Base-by-base conservation (phyloP, 2,113 vertebrate species). In the Urocynchramus pylzowi region DNA sequence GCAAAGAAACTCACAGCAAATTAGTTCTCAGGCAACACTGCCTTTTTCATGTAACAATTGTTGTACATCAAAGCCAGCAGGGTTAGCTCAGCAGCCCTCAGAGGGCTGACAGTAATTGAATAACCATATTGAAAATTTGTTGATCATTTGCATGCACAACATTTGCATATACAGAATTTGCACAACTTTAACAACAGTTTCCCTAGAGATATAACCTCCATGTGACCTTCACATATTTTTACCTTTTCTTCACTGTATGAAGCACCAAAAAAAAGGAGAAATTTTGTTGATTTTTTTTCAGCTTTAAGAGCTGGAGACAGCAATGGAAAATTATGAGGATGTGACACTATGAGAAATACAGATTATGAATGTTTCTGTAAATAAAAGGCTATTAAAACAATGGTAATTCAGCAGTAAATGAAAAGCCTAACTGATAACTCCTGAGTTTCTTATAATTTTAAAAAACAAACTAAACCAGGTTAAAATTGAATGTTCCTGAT, bases 91-190 rank as follows among this genome's bases (percentile, higher is more conserved):
- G 69, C 68, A 49, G 31, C 42, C 56, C 64, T 90, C 71, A 60
- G 74, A 44, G n/a, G 10, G 12, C 81, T 84, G 60, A 44, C 30
- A 57, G 9, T 26, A 24, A 57, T 23, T 57, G 74, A 69, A 54
- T 22, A 80, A 83, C 16, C 21, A 22, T 54, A 61, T 23, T 69
- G 93, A 89, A 86, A 77, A 74, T 37, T 56, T 33, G 69, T 70
- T 86, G 78, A 74, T 41, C 54, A 89, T 89, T 95, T 97, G 33
- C 37, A 77, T 92, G 54, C 83, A n/a, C 85, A 90, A 60, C 81
- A 87, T 96, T 92, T 90, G 70, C 81, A 81, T 89, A 64, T 42
- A 45, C 88, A 90, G 50, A 79, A 89, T 97, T 93, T 87, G 65
- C 68, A 92, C 67, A 90, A 33, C 24, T 91, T 44, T 65, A 90